Percentiles rank a stretch among this genome's conserved stretches.
Conservation (phyloP, 2,888 invertebrate genomes). For the Phania funesta region DNA sequence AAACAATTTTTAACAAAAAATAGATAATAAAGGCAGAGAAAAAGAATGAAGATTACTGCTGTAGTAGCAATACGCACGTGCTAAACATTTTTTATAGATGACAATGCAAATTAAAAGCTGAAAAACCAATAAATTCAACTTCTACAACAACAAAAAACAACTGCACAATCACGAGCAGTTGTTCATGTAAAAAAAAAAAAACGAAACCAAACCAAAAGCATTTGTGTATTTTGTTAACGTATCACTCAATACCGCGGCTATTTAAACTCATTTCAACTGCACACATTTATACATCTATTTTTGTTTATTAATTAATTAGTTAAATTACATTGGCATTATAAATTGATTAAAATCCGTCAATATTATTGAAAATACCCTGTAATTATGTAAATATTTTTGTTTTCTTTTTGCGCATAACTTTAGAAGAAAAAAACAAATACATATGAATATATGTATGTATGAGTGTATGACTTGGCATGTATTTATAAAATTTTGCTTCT, state of each 20-base stretch:
- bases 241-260: too few species aligned
- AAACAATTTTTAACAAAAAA: not conserved
- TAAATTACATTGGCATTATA: conserved; percentile 15
- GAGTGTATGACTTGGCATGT: conserved; percentile 10
- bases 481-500: not conserved
- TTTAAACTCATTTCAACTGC: not conserved
- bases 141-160: too few species aligned
- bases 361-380: conserved; percentile 39
- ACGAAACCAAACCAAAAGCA: too few species aligned
- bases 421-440: not conserved
- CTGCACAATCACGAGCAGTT: too few species aligned
- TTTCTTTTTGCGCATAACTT: not conserved
- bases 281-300: not conserved
- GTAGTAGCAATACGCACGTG: conserved; percentile 50
- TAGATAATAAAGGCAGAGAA: not conserved
- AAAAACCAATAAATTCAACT: too few species aligned
- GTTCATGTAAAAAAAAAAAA: not conserved
- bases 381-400: conserved; percentile 2
- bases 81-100: conserved; percentile 22
- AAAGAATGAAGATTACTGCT: not conserved
- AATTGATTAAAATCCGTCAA: conserved; percentile 51
- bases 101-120: too few species aligned
- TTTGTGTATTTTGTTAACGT: too few species aligned
- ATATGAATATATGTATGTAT: not conserved
- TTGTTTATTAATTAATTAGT: conserved; percentile 31